Conservation (phyloP, 2,888 invertebrate species). For the Augiades crinisus region DNA sequence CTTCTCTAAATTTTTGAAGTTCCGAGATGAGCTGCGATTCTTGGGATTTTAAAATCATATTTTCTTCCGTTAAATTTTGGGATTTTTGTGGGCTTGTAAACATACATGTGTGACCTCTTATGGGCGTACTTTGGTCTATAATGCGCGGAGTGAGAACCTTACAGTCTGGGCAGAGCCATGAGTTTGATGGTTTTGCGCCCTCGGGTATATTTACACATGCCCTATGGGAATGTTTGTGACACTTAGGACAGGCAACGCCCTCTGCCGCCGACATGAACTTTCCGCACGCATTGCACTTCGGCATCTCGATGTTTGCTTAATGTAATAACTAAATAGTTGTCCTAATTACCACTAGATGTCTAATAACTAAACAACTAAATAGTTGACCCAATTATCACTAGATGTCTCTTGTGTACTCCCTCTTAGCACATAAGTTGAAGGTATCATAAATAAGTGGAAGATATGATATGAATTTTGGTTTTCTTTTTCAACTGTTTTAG, state of each 20-base stretch:
- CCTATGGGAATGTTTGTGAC: neutral
- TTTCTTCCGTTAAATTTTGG: neutral
- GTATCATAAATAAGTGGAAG: too few relatives aligned
- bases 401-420: too few relatives aligned
- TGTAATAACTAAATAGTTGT: too few relatives aligned
- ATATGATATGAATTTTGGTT: too few relatives aligned
- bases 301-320: too few relatives aligned
- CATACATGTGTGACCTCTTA: too few relatives aligned
- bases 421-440: too few relatives aligned
- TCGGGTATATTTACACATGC: slow-evolving; percentile 2
- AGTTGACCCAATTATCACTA: too few relatives aligned
- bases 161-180: slow-evolving; percentile 7
- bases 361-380: too few relatives aligned
- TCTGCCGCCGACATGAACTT: slow-evolving; percentile 8
- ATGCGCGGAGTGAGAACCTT: neutral
- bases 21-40: neutral
- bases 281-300: slow-evolving; percentile 7
- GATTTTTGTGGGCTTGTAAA: neutral
- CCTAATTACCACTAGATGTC: too few relatives aligned
- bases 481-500: too few relatives aligned
- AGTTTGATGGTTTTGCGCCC: neutral
- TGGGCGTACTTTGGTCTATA: neutral
- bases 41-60: neutral
- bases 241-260: neutral
- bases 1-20: neutral